Evolutionary conservation across 2,797 vertebrate species (phyloP).

Genomic region (Enteromius thamalakanensis): DNA sequence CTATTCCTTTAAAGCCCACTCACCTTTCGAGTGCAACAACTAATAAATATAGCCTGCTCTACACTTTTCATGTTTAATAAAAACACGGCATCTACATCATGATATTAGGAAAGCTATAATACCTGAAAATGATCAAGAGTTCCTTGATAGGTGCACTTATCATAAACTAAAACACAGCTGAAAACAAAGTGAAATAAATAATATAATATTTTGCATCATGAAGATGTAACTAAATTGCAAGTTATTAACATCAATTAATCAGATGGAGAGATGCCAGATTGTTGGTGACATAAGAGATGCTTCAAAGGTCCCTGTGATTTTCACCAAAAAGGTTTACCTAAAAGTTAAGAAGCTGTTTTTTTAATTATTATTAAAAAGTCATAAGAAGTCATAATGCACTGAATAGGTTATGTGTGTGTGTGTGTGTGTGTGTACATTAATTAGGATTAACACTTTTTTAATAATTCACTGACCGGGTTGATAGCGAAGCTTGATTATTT

Average conservation of each 20-base stretch:
- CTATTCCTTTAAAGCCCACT: not conserved
- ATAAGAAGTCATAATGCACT: not conserved
- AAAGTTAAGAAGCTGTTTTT: not conserved
- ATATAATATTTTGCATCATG: not conserved
- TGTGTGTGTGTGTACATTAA: too few relatives aligned
- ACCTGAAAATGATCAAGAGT: too few relatives aligned
- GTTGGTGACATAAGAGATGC: not conserved
- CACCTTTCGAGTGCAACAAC: too few relatives aligned
- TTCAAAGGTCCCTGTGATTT: not conserved
- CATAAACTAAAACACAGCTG: too few relatives aligned
- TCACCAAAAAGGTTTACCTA: not conserved
- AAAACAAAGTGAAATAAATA: too few relatives aligned
- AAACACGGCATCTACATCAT: too few relatives aligned
- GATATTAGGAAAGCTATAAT: too few relatives aligned
- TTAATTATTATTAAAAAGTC: not conserved
- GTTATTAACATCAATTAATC: not conserved
- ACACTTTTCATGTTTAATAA: not conserved
- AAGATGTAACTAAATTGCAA: not conserved
- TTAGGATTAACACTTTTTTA: not conserved
- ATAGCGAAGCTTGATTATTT: slow-evolving; percentile 11
- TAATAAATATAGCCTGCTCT: too few relatives aligned
- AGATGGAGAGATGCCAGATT: not conserved
- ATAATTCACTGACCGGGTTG: not conserved
- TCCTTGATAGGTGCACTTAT: too few relatives aligned
- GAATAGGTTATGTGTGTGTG: too few relatives aligned